Base-by-base conservation (phyloP, 2,888 invertebrate genomes). In the Augiades crinisus region DNA sequence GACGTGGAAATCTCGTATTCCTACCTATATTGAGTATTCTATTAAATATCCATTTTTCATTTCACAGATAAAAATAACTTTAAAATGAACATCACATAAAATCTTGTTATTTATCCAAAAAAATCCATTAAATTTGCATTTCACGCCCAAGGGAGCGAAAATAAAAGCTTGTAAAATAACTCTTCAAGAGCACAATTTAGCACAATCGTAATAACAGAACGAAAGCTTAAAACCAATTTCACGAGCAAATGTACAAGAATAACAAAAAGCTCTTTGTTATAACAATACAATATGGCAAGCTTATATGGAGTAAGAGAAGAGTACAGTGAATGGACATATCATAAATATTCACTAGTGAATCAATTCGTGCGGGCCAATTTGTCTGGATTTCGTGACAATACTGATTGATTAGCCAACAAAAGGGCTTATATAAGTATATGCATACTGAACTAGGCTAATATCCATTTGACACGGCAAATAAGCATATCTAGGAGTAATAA, bases 331-430 rank as follows among this genome's bases (percentile, higher is more conserved):
- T 0, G 27, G 16, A 12, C 7, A n/a, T 30, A 30, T 21, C 31
- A 44, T 44, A 31, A 44, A 44, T 33, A 33, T 44, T 19, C 44
- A 21, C 13, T 44, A 44, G 31, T n/a, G 22, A 43, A 30, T 16
- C 44, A 31, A 27, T 31, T 33, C 44, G 6, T 6, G 13, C 13
- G 33, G 19, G 44, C 12, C 44, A 33, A 44, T 33, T 33, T 44
- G 33, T 33, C 19, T 19, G 43, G 31, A 19, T 43, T 43, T 31
- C 43, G 19, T 43, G 31, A 31, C 24, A 24, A 27, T 12, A 5
- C 7, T 43, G 43, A 31, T 27, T 30, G 41, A 41, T 41, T 17
- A 43, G 27, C 16, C 5, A 14, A 41, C 27, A 16, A 5, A n/a
- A 27, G n/a, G 17, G 17, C n/a, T 30, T 7, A 6, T 10, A 7